Evolutionary conservation across 2,113 vertebrate species (phyloP).

Genomic region (Burhinus oedicnemus): DNA sequence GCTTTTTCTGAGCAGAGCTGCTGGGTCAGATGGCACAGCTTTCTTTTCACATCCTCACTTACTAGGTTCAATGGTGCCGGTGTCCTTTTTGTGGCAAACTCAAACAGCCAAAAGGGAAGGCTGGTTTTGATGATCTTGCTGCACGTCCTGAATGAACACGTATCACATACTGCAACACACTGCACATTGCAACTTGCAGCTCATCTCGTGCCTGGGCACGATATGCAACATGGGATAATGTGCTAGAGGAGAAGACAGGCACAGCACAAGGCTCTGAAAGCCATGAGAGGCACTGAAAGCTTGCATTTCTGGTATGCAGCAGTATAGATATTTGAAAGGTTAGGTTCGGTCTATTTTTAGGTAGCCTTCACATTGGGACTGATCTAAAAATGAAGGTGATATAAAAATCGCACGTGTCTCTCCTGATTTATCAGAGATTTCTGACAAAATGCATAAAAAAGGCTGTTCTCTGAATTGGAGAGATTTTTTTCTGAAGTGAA

Average conservation of each 20-base stretch:
- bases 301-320: constrained; percentile 48
- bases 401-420: constrained; percentile 47
- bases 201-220: background rate
- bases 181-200: background rate
- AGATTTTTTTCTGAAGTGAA: constrained; percentile 9
- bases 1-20: background rate
- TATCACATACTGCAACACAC: background rate
- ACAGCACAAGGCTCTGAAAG: constrained; percentile 49
- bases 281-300: constrained; percentile 25
- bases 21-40: background rate
- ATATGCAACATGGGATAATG: background rate
- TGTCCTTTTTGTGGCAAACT: background rate
- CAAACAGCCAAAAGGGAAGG: background rate
- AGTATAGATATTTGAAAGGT: constrained; percentile 67
- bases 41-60: background rate
- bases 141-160: background rate
- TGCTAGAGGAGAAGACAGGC: constrained; percentile 35
- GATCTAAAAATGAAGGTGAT: constrained; percentile 62
- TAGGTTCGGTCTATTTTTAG: constrained; percentile 76
- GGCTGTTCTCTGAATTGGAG: background rate
- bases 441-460: constrained; percentile 16
- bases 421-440: constrained; percentile 39
- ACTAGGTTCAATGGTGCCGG: background rate
- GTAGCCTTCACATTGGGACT: constrained; percentile 53
- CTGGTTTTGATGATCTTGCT: background rate